phyloP scores from a whole-genome alignment of 2,797 vertebrate species.

The Chlorospingus semifuscus region DNA sequence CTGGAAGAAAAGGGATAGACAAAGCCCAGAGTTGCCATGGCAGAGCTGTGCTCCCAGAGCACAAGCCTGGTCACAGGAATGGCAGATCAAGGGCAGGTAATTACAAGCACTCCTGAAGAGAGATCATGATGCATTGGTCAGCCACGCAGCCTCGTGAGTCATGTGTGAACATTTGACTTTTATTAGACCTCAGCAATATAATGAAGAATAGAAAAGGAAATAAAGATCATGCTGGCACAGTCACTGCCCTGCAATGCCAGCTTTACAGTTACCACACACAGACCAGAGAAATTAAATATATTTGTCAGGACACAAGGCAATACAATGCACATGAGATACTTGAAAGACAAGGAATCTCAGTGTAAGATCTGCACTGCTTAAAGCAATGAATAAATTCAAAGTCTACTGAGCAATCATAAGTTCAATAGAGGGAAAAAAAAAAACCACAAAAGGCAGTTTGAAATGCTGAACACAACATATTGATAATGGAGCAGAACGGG shows the following conservation, averaged over 20 bases:
- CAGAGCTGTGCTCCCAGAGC: background rate
- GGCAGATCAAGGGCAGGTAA: background rate
- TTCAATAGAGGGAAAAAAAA: background rate
- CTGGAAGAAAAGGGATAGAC: too few relatives aligned
- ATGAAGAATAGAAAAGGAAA: background rate
- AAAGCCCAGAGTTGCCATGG: background rate
- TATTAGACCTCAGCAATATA: background rate
- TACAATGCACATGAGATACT: background rate
- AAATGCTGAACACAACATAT: background rate
- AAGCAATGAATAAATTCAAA: background rate
- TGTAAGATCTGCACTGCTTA: background rate
- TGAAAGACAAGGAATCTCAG: background rate
- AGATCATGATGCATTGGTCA: background rate
- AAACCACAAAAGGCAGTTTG: accelerated
- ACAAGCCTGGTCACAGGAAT: background rate
- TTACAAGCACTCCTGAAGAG: background rate
- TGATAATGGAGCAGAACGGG: background rate
- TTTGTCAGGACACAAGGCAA: background rate
- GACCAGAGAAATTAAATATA: background rate
- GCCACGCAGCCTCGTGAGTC: background rate
- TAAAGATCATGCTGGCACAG: background rate
- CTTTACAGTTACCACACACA: background rate
- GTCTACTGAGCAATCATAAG: background rate
- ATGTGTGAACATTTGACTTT: background rate
- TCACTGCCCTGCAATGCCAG: background rate